These are phyloP conservation scores for Ectropis grisescens DNA, from an alignment of 1,140 invertebrate genomes.

Conservation along the genomic window DNA sequence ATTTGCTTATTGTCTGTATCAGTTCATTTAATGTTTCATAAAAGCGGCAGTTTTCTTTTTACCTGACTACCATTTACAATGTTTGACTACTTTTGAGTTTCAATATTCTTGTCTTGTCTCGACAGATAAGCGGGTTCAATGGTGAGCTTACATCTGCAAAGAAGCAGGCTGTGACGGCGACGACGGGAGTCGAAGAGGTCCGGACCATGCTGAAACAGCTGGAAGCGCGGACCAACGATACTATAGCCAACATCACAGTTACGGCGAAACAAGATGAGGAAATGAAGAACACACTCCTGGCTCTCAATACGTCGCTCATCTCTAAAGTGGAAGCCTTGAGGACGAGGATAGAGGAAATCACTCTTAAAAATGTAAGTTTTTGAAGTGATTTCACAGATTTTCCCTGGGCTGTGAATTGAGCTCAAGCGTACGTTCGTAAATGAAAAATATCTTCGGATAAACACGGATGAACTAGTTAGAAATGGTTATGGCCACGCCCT, in stretches of 20 bases:
- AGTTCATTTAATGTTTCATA: no score
- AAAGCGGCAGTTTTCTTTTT: no score
- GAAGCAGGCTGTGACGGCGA: slow-evolving; percentile 39
- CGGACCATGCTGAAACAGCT: slow-evolving; percentile 32
- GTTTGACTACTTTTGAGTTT: no score
- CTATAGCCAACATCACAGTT: slow-evolving; percentile 36
- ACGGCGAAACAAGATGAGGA: slow-evolving; percentile 28
- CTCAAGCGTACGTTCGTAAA: no score
- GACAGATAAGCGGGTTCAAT: slow-evolving; percentile 51
- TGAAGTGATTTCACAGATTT: no score
- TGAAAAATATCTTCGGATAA: no score
- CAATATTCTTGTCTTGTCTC: no score
- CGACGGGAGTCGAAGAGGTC: slow-evolving; percentile 42
- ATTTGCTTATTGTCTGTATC: no score
- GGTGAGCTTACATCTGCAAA: slow-evolving; percentile 31
- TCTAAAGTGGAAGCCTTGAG: slow-evolving; percentile 32
- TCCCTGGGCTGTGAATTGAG: no score
- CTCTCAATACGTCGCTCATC: slow-evolving; percentile 33
- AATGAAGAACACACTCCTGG: slow-evolving; percentile 22
- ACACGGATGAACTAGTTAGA: no score
- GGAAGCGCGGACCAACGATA: slow-evolving; percentile 42
- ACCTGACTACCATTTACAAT: no score
- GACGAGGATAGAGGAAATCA: slow-evolving; percentile 36
- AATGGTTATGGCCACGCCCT: no score
- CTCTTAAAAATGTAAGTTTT: slow-evolving; percentile 33